These are phyloP conservation scores for Ischnura elegans DNA, from an alignment of 2,888 invertebrate genomes.

Conservation along the genomic window DNA sequence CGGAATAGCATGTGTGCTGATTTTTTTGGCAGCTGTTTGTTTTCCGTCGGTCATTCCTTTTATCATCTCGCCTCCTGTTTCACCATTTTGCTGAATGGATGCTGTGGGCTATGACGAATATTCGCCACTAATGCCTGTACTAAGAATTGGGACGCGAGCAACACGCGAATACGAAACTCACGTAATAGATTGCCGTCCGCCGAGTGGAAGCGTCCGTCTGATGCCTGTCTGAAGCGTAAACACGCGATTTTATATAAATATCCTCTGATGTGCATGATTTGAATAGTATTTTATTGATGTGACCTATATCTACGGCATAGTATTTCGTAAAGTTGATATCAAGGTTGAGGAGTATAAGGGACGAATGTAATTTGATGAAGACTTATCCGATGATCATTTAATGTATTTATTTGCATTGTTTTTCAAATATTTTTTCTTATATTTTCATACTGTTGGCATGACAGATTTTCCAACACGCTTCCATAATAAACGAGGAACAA, in stretches of 20 bases:
- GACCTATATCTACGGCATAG: background rate
- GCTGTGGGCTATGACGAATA: background rate
- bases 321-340: background rate
- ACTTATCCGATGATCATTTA: too few relatives aligned
- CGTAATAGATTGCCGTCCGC: background rate
- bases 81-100: background rate
- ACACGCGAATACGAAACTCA: background rate
- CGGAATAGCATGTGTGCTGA: background rate
- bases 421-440: too few relatives aligned
- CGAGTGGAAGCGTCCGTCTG: background rate
- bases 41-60: background rate
- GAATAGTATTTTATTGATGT: background rate
- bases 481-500: too few relatives aligned
- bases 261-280: background rate
- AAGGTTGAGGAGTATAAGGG: background rate
- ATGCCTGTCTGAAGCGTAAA: slow-evolving; percentile 15
- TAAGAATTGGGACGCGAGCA: background rate
- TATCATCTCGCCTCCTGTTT: background rate
- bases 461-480: too few relatives aligned
- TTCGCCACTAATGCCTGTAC: background rate
- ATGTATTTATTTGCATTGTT: too few relatives aligned
- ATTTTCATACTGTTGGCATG: too few relatives aligned
- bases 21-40: background rate
- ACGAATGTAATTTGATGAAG: too few relatives aligned
- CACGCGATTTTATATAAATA: background rate